Base-by-base conservation (phyloP, 2,113 vertebrate genomes). In the Cephalopterus ornatus region DNA sequence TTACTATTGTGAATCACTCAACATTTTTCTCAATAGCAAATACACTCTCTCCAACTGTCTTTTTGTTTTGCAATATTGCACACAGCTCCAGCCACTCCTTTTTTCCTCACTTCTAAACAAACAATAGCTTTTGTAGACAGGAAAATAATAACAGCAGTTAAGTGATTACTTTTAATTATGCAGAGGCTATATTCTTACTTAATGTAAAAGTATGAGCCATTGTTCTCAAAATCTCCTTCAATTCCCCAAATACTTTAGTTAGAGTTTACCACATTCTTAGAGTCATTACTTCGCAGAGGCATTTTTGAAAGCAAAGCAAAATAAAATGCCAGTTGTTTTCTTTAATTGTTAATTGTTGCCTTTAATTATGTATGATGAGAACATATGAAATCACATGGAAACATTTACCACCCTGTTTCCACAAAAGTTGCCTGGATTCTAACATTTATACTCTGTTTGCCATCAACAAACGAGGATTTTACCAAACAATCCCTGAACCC, bases 171-270 rank as follows among this genome's bases (percentile, higher is more conserved):
- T 92, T 91, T 86, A 93, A 93, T 95, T 96, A 84, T 67, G 67
- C 42, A 52, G 49, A 75, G 73, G 19, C 6, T 92, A 76, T 68
- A 71, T 75, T 91, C 66, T 81, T 87, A 76, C 28, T 82, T 70
- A 85, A 75, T 61, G 52, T 59, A 59, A 82, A 90, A 95, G 50
- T 62, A 83, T 27, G 32, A 89, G n/a, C 27, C 49, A 59, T 92
- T 90, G 41, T 94, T 95, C 94, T 89, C 74, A 86, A 92, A 95
- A 74, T 59, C 47, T 72, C 26, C 85, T 92, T 92, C 85, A 94
- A 50, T 93, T 96, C 67, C 42, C 58, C 65, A 88, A 88, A 93
- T 65, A 65, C 37, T 44, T 94, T 79, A 95, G 83, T 89, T 95
- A 86, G 20, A 85, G 61, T 82, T 93, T 94, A 85, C 49, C 35